Base-by-base conservation (phyloP, 2,797 vertebrate species). In the Streptopelia turtur region DNA sequence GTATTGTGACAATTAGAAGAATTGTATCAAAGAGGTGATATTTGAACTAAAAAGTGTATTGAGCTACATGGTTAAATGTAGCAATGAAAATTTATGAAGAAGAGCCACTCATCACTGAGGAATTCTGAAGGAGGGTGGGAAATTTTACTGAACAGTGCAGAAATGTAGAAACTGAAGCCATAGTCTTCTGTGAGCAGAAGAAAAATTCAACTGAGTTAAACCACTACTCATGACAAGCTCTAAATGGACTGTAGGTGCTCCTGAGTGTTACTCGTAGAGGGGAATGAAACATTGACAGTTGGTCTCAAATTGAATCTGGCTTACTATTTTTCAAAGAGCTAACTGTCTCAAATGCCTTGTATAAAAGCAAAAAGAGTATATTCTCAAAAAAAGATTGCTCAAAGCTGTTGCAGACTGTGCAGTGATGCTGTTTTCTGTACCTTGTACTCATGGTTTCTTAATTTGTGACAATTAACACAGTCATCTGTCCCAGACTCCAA, bases 281-380 rank as follows among this genome's bases (percentile, higher is more conserved):
- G 39, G 52, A 84, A 53, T 74, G 61, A 84, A 83, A 69, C 85
- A 59, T 64, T 81, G 84, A 63, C 72, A 82, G 50, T 76, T 93
- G 82, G 43, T 87, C 89, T 87, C 49, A 88, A 64, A 76, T 83
- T 56, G 50, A 84, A 88, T 91, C 30, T 86, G 59, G 59, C 87
- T 83, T 93, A 17, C 65, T 90, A 2, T 83, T 94, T 92, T 94
- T 86, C 76, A 63, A 49, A 69, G 55, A 83, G 56, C 65, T 91
- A 89, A 61, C 60, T 18, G 41, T 74, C 59, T 93, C 52, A 60
- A 77, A 79, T 79, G 35, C 16, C 23, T 13, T 63, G 14, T 89
- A 37, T 85, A 78, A 78, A 69, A 90, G 56, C 79, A 91, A 31
- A 84, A 92, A 25, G 25, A 11, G 3, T 81, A 13, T 39, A 18